phyloP scores from a whole-genome alignment of 2,888 invertebrate species.

The Neoscelio sp. region DNA sequence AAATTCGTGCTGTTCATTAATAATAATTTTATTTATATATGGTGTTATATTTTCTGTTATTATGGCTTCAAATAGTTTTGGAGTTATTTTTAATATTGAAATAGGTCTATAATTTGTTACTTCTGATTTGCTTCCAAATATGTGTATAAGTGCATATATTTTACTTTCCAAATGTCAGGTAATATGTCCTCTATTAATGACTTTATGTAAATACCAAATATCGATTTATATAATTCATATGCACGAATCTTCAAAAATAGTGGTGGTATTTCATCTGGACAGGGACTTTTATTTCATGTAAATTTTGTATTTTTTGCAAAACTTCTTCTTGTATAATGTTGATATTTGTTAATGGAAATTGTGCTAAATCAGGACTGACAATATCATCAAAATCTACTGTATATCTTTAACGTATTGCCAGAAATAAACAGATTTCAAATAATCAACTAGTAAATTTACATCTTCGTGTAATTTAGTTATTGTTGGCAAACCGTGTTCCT shows the following conservation, averaged over 20 bases:
- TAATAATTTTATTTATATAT: not conserved
- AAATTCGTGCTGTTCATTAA: not conserved
- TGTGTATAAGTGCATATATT: not conserved
- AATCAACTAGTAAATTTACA: not conserved
- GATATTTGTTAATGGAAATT: no score
- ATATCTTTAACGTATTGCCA: no score
- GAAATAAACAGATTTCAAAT: not conserved
- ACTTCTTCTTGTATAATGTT: no score
- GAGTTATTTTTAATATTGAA: not conserved
- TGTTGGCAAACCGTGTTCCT: no score
- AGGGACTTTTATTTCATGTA: no score
- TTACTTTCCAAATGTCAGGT: not conserved
- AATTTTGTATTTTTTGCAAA: no score
- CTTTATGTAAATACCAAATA: not conserved
- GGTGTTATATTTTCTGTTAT: not conserved
- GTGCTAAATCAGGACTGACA: no score
- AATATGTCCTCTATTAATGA: not conserved
- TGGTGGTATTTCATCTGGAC: not conserved
- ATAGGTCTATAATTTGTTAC: slow-evolving; percentile 2
- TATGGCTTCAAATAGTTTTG: not conserved
- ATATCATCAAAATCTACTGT: no score
- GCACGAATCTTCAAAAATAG: not conserved
- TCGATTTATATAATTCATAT: not conserved
- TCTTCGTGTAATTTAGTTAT: no score
- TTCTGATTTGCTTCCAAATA: not conserved